These are phyloP conservation scores for Poeciliopsis infans DNA, from an alignment of 2,797 vertebrate genomes.

Conservation along the genomic window DNA sequence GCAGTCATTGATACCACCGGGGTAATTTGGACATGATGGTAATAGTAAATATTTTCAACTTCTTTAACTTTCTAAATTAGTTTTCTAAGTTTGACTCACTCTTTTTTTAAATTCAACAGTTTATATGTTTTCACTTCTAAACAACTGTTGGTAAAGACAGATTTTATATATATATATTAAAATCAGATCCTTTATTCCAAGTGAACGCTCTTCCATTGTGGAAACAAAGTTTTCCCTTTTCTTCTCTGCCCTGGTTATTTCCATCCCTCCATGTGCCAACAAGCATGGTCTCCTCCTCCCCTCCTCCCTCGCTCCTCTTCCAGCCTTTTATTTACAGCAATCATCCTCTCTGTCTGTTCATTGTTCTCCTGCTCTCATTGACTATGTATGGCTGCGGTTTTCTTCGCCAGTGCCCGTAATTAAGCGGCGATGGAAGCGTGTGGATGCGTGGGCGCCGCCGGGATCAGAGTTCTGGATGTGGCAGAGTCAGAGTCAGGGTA, in stretches of 20 bases:
- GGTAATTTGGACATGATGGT: background rate
- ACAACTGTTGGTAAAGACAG: background rate
- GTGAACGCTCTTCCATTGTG: background rate
- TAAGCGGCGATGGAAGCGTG: conserved; percentile 22
- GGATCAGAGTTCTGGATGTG: conserved; percentile 13
- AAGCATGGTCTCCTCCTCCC: conserved; percentile 28
- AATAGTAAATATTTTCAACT: background rate
- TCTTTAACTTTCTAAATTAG: background rate
- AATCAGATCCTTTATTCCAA: background rate
- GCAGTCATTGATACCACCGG: background rate
- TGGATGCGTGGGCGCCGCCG: background rate
- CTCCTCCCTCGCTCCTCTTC: conserved; percentile 41
- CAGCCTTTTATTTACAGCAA: conserved; percentile 66
- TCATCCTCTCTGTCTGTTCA: conserved; percentile 52
- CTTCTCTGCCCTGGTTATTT: conserved; percentile 7
- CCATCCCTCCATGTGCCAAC: conserved; percentile 19
- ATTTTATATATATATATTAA: background rate
- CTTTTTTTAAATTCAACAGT: background rate
- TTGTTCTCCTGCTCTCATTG: conserved; percentile 58
- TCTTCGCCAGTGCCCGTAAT: conserved; percentile 46
- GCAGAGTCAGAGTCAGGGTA: background rate
- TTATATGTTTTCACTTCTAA: background rate
- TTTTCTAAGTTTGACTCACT: background rate
- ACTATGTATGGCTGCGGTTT: conserved; percentile 52
- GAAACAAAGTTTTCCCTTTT: background rate